Base-by-base conservation (phyloP, 2,113 vertebrate genomes). In the Cyprinodon brontotheroides region DNA sequence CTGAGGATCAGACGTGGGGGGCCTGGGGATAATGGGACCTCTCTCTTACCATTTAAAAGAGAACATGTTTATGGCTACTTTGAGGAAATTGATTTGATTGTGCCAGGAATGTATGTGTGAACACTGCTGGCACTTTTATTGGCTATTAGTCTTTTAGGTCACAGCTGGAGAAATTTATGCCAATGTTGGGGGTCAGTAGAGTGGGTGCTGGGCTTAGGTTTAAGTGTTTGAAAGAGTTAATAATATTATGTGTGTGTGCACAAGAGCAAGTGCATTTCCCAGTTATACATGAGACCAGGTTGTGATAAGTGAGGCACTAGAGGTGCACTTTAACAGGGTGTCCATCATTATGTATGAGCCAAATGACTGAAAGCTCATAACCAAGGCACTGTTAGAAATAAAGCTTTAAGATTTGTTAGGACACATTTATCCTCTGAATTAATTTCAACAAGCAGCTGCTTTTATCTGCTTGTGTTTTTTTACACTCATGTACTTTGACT, bases 21-120 rank as follows among this genome's bases (percentile, higher is more conserved):
- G 82, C 90, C 90, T 78, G 71, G 86, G 89, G 93, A 95, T 96
- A 97, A 96, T 96, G 95, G 94, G 94, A 75, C 93, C 93, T 91
- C 83, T 93, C 93, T 92, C 94, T 93, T 93, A 95, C 94, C 95
- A 96, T 96, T 96, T 96, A 95, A 96, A 96, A 95, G 95, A 95
- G 95, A 98, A 96, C 96, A 97, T 96, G 96, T 98, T 99, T 97
- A 99, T 97, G 96, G 94, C 96, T 97, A 96, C 96, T 98, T 97
- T 98, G 94, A 96, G 95, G 94, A 96, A 97, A 99, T 97, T 97
- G 97, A 99, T 98, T 96, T 97, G 96, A 97, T 96, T 96, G 96
- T 94, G 94, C 95, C 95, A 95, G 95, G 96, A 94, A 96, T 88
- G 73, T 95, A 95, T 95, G 93, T 95, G 95, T 93, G 93, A 95